Evolutionary conservation across 30 jellyfish, hydroid and myxozoan species (phyloP).

Genomic region (Aurelia aurita complex sp. Pacific): DNA sequence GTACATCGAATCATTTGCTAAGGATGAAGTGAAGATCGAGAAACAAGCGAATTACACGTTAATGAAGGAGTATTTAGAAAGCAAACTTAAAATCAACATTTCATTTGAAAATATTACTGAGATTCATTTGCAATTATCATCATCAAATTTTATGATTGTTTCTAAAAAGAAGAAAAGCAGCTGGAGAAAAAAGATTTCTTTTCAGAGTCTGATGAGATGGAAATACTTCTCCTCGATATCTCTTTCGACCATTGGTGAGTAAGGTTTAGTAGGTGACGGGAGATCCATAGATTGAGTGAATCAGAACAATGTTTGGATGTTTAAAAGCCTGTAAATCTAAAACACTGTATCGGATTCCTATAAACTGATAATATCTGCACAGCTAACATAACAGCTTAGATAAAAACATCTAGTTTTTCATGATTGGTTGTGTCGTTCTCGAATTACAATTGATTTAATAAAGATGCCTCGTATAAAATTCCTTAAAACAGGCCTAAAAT

Average conservation of each 20-base stretch:
- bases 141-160: not conserved
- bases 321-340: too few species aligned
- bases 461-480: too few species aligned
- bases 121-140: not conserved
- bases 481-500: too few species aligned
- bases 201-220: not conserved
- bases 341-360: too few species aligned
- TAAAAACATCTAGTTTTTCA: too few species aligned
- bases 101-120: not conserved
- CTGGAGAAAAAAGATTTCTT: not conserved
- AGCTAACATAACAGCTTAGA: too few species aligned
- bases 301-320: too few species aligned
- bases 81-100: not conserved
- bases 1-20: not conserved
- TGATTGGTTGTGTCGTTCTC: too few species aligned
- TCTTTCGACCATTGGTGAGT: constrained; percentile 5
- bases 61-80: not conserved
- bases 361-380: too few species aligned
- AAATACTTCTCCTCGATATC: not conserved
- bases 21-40: not conserved
- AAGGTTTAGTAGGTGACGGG: too few species aligned
- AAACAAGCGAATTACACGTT: not conserved
- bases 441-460: too few species aligned
- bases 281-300: too few species aligned
- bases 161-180: not conserved